Evolutionary conservation across 2,888 invertebrate species (phyloP).

Genomic region (Xylocampa areola): DNA sequence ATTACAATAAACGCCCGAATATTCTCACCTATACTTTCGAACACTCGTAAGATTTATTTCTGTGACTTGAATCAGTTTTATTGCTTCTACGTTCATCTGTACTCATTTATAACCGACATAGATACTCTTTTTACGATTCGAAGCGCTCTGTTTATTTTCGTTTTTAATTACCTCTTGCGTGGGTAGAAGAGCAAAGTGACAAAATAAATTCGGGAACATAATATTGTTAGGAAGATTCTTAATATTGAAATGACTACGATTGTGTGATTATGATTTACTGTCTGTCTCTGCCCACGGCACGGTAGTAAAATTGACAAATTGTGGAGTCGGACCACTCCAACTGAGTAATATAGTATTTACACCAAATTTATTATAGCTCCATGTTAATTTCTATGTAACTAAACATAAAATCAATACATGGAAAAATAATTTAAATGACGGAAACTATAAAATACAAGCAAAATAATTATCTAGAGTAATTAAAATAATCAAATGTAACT

Average conservation of each 20-base stretch:
- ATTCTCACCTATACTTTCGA: conserved; percentile 82
- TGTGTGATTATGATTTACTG: conserved; percentile 74
- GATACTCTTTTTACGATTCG: conserved; percentile 89
- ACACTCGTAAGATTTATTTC: conserved; percentile 87
- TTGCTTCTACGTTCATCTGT: conserved; percentile 86
- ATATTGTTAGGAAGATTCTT: conserved; percentile 65
- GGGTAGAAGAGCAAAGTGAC: conserved; percentile 84
- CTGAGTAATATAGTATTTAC: conserved; percentile 67
- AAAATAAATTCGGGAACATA: conserved; percentile 76
- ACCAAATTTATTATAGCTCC: conserved; percentile 63
- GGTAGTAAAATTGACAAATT: conserved; percentile 75
- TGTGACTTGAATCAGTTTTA: conserved; percentile 88
- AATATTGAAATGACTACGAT: conserved; percentile 60
- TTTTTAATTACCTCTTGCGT: conserved; percentile 89
- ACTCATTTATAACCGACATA: conserved; percentile 88
- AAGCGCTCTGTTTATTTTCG: conserved; percentile 89
- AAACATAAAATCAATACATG: conserved; percentile 44
- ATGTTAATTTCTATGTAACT: conserved; percentile 61
- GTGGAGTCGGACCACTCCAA: conserved; percentile 61
- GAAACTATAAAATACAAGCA: conserved; percentile 34
- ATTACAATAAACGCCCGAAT: conserved; percentile 75
- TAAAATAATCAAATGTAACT: conserved; percentile 44
- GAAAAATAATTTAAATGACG: conserved; percentile 41
- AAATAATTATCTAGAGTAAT: conserved; percentile 41
- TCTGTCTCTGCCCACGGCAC: conserved; percentile 65